phyloP scores from a whole-genome alignment of 2,888 invertebrate species.

The Lapara coniferarum region DNA sequence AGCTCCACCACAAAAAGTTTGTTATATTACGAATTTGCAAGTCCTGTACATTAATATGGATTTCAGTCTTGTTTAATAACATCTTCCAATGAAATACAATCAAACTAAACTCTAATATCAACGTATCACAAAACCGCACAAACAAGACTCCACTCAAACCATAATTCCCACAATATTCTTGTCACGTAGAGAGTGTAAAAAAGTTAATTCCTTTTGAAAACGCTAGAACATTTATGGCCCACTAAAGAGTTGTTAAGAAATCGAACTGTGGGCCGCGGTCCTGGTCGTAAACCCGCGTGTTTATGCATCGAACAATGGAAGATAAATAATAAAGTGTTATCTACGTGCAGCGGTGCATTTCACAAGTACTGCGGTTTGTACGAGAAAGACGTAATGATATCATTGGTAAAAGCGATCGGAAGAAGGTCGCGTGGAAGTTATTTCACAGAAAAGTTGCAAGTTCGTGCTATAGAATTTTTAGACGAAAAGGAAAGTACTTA shows the following conservation, averaged over 20 bases:
- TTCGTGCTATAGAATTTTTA: too few relatives aligned
- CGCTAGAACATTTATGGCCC: slow-evolving; percentile 58
- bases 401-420: background rate
- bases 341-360: slow-evolving; percentile 15
- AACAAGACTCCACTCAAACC: slow-evolving; percentile 27
- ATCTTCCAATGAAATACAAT: too few relatives aligned
- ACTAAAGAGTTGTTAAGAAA: slow-evolving; percentile 67
- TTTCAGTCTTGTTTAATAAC: too few relatives aligned
- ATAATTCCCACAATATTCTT: slow-evolving; percentile 28
- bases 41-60: too few relatives aligned
- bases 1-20: too few relatives aligned
- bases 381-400: background rate
- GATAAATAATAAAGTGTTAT: slow-evolving; percentile 70
- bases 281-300: slow-evolving; percentile 61
- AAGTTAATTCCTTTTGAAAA: slow-evolving; percentile 61
- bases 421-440: background rate
- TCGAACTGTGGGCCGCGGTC: slow-evolving; percentile 41
- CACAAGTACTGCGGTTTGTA: slow-evolving; percentile 18
- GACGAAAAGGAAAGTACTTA: background rate
- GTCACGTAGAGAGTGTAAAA: slow-evolving; percentile 42
- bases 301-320: slow-evolving; percentile 72
- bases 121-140: slow-evolving; percentile 4
- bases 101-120: background rate
- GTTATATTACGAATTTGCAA: too few relatives aligned
- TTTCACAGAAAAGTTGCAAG: too few relatives aligned